Conservation (phyloP, 2,888 invertebrate species). For the Hemistola chrysoprasaria region DNA sequence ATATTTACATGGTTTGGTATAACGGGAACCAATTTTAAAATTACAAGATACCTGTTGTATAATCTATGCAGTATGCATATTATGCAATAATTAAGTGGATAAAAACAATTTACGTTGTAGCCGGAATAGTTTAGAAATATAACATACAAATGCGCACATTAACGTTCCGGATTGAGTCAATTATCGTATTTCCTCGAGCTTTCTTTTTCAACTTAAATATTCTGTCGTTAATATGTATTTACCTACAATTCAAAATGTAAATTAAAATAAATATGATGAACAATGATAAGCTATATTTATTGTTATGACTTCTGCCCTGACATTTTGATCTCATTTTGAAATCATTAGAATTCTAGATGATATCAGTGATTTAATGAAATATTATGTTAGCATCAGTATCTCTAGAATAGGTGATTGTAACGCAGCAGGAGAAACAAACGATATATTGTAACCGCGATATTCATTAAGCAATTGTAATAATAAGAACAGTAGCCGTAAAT, state of each 20-base stretch:
- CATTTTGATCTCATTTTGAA: constrained; percentile 10
- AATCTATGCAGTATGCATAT: no score
- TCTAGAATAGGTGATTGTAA: neutral
- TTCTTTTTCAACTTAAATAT: constrained; percentile 5
- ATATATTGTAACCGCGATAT: constrained; percentile 7
- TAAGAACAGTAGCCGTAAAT: constrained; percentile 17
- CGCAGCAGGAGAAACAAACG: neutral
- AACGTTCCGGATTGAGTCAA: constrained; percentile 4
- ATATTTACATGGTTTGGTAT: neutral
- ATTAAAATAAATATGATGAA: constrained; percentile 12
- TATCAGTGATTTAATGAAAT: constrained; percentile 11
- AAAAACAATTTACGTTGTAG: neutral
- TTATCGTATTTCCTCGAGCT: constrained; percentile 16
- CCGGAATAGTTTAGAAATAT: constrained; percentile 2
- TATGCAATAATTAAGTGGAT: no score
- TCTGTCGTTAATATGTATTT: constrained; percentile 30
- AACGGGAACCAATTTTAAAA: constrained; percentile 1
- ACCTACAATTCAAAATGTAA: constrained; percentile 15
- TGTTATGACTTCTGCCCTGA: constrained; percentile 12
- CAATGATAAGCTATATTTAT: constrained; percentile 18
- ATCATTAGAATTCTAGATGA: constrained; percentile 11
- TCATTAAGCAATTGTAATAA: constrained; percentile 13
- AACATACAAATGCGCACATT: constrained; percentile 6
- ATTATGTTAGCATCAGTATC: constrained; percentile 2
- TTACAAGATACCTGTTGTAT: neutral